These are phyloP conservation scores for Ecliptopera silaceata DNA, from an alignment of 2,888 invertebrate genomes.

Conservation along the genomic window DNA sequence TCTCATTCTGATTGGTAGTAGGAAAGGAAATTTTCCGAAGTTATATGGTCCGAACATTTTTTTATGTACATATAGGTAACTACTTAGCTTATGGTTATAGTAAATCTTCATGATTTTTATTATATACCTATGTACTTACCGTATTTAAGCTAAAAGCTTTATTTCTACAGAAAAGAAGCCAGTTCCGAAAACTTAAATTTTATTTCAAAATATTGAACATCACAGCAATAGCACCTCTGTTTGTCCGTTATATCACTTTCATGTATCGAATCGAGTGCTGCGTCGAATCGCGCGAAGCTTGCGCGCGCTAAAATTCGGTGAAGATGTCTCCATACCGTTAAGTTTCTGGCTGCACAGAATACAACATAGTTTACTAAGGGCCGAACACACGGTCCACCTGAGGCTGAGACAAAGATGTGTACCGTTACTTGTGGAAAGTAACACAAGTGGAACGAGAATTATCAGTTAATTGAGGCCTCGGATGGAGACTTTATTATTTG, in stretches of 20 bases:
- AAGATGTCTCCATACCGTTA: slow-evolving; percentile 28
- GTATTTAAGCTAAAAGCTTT: no score
- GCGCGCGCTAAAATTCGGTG: slow-evolving; percentile 11
- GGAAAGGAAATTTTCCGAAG: neutral
- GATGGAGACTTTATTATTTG: slow-evolving; percentile 50
- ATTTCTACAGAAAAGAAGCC: no score
- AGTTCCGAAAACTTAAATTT: no score
- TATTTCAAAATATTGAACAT: no score
- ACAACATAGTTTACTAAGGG: slow-evolving; percentile 40
- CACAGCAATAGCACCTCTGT: neutral
- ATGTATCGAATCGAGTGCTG: slow-evolving; percentile 4
- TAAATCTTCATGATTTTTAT: neutral
- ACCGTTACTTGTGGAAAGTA: slow-evolving; percentile 75
- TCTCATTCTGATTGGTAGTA: neutral
- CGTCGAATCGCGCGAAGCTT: neutral
- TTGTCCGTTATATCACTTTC: slow-evolving; percentile 12
- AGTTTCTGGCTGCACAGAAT: slow-evolving; percentile 22
- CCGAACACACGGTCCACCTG: slow-evolving; percentile 48
- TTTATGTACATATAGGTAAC: neutral
- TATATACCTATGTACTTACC: neutral
- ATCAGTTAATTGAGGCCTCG: slow-evolving; percentile 66
- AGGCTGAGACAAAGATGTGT: slow-evolving; percentile 56
- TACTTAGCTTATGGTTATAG: neutral
- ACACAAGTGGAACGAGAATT: slow-evolving; percentile 71
- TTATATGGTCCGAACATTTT: neutral